These are phyloP conservation scores for Drosophila grimshawi DNA, from an alignment of 1,140 invertebrate species.

Conservation along the genomic window DNA sequence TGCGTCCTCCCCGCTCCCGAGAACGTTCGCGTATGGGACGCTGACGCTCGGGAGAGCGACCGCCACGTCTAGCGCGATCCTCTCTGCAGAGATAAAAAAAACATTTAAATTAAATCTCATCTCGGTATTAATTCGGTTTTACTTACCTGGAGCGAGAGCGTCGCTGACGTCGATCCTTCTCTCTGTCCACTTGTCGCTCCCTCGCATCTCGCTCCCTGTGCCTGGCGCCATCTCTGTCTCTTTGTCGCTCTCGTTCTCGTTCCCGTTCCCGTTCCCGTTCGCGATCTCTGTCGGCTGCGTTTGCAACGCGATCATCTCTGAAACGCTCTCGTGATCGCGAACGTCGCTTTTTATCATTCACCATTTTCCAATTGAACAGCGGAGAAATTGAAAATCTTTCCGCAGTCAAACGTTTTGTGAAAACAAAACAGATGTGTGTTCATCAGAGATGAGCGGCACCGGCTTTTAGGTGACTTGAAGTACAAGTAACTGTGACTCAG, in stretches of 20 bases:
- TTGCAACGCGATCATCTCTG: slow-evolving; percentile 53
- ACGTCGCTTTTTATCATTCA: slow-evolving; percentile 85
- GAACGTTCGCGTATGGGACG: slow-evolving; percentile 53
- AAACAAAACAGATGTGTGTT: slow-evolving; percentile 30
- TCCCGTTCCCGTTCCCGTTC: slow-evolving; percentile 58
- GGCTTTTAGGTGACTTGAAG: neutral
- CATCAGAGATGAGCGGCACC: slow-evolving; percentile 26
- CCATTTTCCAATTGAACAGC: slow-evolving; percentile 75
- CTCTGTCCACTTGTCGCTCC: slow-evolving; percentile 45
- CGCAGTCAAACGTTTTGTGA: slow-evolving; percentile 34
- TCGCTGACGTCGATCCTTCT: slow-evolving; percentile 75
- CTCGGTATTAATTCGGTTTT: neutral
- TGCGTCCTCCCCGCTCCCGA: slow-evolving; percentile 53
- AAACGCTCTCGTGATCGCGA: slow-evolving; percentile 85
- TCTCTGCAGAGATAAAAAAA: slow-evolving; percentile 35
- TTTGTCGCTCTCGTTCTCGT: slow-evolving; percentile 53
- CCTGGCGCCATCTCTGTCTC: slow-evolving; percentile 57
- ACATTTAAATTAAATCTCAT: neutral
- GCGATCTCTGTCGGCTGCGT: slow-evolving; percentile 41
- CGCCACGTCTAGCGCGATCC: slow-evolving; percentile 73
- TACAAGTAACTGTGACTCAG: neutral
- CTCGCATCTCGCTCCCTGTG: slow-evolving; percentile 49
- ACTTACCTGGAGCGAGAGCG: slow-evolving; percentile 69
- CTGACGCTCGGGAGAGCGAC: slow-evolving; percentile 71
- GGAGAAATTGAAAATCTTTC: slow-evolving; percentile 5